These are phyloP conservation scores for Drosophila gaucha DNA, from an alignment of 2,888 invertebrate genomes.

Conservation along the genomic window DNA sequence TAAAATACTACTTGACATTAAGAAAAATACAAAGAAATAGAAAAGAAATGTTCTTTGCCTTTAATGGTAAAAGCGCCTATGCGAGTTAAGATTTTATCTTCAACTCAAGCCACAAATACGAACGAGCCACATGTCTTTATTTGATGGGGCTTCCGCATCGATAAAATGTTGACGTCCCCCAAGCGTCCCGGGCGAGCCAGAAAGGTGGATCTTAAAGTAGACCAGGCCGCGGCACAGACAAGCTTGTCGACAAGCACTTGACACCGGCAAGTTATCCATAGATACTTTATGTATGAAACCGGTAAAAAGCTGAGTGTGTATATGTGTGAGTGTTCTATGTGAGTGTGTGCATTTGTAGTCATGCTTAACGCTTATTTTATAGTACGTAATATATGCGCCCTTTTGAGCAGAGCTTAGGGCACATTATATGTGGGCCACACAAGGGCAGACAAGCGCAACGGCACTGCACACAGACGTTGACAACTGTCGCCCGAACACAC, in stretches of 20 bases:
- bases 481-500: constrained; percentile 21
- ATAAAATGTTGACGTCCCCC: background rate
- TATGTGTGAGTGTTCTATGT: constrained; percentile 2
- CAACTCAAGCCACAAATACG: constrained; percentile 13
- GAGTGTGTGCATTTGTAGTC: constrained; percentile 37
- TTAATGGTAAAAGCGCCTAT: background rate
- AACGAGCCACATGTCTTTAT: constrained; percentile 14
- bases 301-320: constrained; percentile 8
- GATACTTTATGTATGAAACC: constrained; percentile 53
- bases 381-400: constrained; percentile 61
- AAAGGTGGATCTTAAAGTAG: constrained; percentile 31
- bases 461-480: constrained; percentile 40
- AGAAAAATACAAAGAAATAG: no score
- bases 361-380: constrained; percentile 63
- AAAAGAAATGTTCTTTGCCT: constrained; percentile 2
- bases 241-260: constrained; percentile 69
- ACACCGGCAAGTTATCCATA: constrained; percentile 61
- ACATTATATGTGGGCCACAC: constrained; percentile 20
- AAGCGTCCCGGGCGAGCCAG: background rate
- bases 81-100: constrained; percentile 11
- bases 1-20: no score
- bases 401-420: constrained; percentile 45
- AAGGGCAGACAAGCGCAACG: constrained; percentile 46
- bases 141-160: constrained; percentile 10
- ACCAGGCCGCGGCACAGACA: constrained; percentile 44